Base-by-base conservation (phyloP, 2,113 vertebrate species). In the Nanorana parkeri region DNA sequence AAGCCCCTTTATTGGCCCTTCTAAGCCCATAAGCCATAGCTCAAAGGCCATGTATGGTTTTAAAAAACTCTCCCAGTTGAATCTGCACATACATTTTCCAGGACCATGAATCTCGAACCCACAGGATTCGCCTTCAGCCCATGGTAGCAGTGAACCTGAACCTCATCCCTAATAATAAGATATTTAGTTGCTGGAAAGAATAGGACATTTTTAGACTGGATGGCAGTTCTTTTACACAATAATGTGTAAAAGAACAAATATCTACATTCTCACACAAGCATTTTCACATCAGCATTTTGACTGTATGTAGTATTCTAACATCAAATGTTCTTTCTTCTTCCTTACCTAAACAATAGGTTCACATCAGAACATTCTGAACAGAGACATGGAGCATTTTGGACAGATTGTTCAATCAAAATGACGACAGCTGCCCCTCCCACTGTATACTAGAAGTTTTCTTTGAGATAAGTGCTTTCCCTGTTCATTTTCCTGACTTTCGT, bases 401-500 rank as follows among this genome's bases (percentile, higher is more conserved):
- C 80, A 83, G 32, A 76, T 19, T 83, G 80, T 83, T 74, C 80
- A 82, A 75, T 74, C 69, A 72, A 82, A 60, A 5, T 76, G 71
- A 83, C 54, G 54, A 47, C 69, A 24, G 36, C 32, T 5, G 72
- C 63, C 64, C 67, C 80, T 76, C 80, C 80, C 73, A 60, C 28
- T 58, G 28, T 13, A 47, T 63, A 68, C 69, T 75, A 82, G 63
- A 74, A 36, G 60, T 36, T 82, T 73, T 67, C 63, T 83, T 60
- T 7, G 11, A 76, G 80, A 83, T 83, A 83, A 83, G 72, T 83
- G 80, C 58, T 81, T 83, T 83, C 64, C 80, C 64, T 75, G 52
- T 76, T 65, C 52, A 68, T 76, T 75, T 82, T 83, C 80, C 80
- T 83, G 71, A 76, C 71, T 83, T 76, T 76, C 80, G 60, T 76